These are phyloP conservation scores for Orchestes rusci DNA, from an alignment of 2,888 invertebrate species.

Conservation along the genomic window DNA sequence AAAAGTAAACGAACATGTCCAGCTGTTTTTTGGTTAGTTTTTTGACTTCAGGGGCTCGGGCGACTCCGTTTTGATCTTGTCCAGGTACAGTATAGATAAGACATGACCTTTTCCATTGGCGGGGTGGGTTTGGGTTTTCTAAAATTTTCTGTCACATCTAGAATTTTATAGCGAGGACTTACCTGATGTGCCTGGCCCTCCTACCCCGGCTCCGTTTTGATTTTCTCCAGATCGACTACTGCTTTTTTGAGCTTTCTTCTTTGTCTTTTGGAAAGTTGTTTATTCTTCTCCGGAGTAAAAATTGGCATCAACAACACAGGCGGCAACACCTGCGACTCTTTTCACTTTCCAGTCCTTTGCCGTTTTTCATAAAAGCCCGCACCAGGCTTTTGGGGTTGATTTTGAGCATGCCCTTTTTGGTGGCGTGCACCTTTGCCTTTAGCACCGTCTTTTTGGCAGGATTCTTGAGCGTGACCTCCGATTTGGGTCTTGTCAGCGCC, in stretches of 20 bases:
- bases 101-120: constrained; percentile 41
- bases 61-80: constrained; percentile 35
- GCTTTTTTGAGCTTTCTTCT: constrained; percentile 17
- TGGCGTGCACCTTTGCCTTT: constrained; percentile 30
- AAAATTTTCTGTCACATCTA: too few relatives aligned
- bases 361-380: constrained; percentile 34
- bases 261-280: constrained; percentile 29
- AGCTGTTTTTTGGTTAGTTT: constrained; percentile 31
- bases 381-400: constrained; percentile 32
- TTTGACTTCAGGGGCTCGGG: constrained; percentile 31
- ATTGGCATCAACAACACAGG: constrained; percentile 40
- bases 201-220: constrained; percentile 26
- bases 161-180: too few relatives aligned
- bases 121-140: constrained; percentile 29
- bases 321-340: constrained; percentile 27
- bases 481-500: not conserved
- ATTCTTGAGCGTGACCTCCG: not conserved
- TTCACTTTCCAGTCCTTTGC: constrained; percentile 27
- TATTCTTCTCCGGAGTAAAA: constrained; percentile 34
- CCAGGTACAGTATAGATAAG: constrained; percentile 36
- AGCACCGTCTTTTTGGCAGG: constrained; percentile 23
- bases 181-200: constrained; percentile 1
- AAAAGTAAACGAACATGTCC: constrained; percentile 22
- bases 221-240: constrained; percentile 29
- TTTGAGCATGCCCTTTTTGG: constrained; percentile 21